Conservation (phyloP, 2,113 vertebrate genomes). For the Pangasianodon hypophthalmus region DNA sequence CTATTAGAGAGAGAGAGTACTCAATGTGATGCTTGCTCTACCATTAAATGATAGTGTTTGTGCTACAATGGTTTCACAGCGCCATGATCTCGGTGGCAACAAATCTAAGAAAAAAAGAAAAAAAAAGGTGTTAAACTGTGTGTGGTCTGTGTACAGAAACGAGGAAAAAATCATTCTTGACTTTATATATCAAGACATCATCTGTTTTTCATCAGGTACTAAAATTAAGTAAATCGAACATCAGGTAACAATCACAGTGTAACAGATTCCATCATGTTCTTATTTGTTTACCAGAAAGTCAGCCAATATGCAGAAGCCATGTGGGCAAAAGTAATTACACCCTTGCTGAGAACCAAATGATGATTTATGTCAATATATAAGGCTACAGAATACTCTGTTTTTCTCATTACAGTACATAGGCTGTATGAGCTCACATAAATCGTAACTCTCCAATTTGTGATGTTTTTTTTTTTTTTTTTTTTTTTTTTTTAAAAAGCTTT, state of each 20-base stretch:
- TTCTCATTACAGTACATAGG: not conserved
- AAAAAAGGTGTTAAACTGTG: not conserved
- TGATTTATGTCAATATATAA: slow-evolving; percentile 15
- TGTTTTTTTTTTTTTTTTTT: not conserved
- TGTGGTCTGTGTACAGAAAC: not conserved
- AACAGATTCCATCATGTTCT: slow-evolving; percentile 7
- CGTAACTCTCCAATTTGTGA: not conserved
- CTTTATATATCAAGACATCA: not conserved
- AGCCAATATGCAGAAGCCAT: not conserved
- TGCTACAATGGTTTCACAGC: no score
- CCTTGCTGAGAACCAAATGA: slow-evolving; percentile 9
- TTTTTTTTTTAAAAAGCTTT: not conserved
- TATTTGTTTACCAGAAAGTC: not conserved
- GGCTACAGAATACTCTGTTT: slow-evolving; percentile 7
- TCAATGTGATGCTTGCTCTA: not conserved
- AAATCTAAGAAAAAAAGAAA: not conserved
- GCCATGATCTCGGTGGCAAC: not conserved
- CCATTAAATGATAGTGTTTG: not conserved
- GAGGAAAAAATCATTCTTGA: not conserved
- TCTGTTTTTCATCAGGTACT: not conserved
- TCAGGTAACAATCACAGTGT: not conserved
- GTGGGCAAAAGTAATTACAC: slow-evolving; percentile 19
- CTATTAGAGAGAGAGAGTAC: not conserved
- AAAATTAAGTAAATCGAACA: not conserved
- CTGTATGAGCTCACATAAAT: not conserved